Base-by-base conservation (phyloP, 1,140 invertebrate genomes). In the Drosophila saltans region DNA sequence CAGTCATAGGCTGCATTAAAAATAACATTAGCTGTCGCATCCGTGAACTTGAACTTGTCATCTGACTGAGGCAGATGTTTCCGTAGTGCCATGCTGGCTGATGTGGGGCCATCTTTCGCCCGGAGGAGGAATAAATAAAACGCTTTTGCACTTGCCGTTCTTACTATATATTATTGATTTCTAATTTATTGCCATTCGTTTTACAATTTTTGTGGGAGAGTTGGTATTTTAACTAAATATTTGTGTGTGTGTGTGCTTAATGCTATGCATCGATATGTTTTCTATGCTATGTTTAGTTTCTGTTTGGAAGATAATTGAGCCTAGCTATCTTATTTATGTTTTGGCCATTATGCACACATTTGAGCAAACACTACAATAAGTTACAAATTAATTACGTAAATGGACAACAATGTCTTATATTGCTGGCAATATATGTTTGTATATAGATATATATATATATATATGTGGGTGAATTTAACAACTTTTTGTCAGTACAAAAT, bases 31-130 rank as follows among this genome's bases (percentile, higher is more conserved):
- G 73, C 68, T 62, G 77, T 58, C 66, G 68, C 66, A 60, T 33
- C 78, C 84, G 11, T 89, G 84, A 89, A 85, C 84, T 89, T 89
- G 84, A 81, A 89, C 84, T 83, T 89, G 84, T 88, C 84, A 84
- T 78, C 73, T 61, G 57, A 57, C 21, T 62, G 58, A 70, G 77
- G 72, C 71, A 72, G 16, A 61, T 78, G 72, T 28, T 80, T 88
- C 80, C 80, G 76, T 30, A 55, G 24, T 30, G 28, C 10, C 33
- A 36, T 16, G 41, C 21, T 26, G 45, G 21, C 6, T 36, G 45
- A 52, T 52, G 45, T 26, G 45, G 2, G 45, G 0, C 45, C 45
- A 10, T 48, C 55, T 79, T 76, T 65, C 66, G 64, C 36, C 60
- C n/a, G 62, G 66, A 16, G 64, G 52, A 62, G 41, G 21, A 39